These are phyloP conservation scores for Psephotus haematonotus DNA, from an alignment of 2,113 vertebrate genomes.

Conservation along the genomic window DNA sequence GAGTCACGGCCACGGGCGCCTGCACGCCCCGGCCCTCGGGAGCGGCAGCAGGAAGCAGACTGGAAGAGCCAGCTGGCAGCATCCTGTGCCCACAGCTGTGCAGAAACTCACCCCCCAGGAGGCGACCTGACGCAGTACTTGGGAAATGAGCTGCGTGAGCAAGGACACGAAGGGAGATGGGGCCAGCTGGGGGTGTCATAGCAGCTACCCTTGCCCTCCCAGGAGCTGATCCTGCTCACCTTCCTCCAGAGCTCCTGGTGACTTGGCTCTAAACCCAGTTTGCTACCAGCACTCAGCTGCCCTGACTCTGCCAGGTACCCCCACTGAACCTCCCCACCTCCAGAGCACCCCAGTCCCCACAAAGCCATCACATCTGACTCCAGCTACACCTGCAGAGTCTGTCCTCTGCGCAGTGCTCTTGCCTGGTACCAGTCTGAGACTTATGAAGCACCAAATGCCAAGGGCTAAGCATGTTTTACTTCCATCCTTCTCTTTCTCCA, in stretches of 20 bases:
- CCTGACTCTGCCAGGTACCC: not conserved
- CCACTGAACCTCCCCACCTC: not conserved
- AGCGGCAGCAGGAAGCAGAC: slow-evolving; percentile 57
- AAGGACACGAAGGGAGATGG: not conserved
- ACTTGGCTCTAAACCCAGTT: not conserved
- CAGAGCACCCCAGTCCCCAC: not conserved
- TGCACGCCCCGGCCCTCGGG: not conserved
- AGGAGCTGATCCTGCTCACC: not conserved
- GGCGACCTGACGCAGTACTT: not conserved
- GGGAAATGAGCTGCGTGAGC: not conserved
- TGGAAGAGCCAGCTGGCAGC: slow-evolving; percentile 50
- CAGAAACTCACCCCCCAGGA: slow-evolving; percentile 38
- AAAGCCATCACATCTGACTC: not conserved
- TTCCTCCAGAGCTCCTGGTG: not conserved
- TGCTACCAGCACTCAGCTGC: not conserved
- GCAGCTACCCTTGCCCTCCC: not conserved
- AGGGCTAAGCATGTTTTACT: not conserved
- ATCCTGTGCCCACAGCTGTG: slow-evolving; percentile 54
- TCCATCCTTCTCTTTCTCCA: not conserved
- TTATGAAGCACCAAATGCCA: not conserved
- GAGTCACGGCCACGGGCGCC: slow-evolving; percentile 1
- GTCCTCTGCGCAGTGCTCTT: not conserved
- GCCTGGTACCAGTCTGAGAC: not conserved
- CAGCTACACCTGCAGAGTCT: not conserved
- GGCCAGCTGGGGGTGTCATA: not conserved